A percentile compares a stretch with the other conserved stretches of the same genome.
These are phyloP conservation scores for Apis florea DNA, from an alignment of 1,140 invertebrate genomes.

Conservation along the genomic window DNA sequence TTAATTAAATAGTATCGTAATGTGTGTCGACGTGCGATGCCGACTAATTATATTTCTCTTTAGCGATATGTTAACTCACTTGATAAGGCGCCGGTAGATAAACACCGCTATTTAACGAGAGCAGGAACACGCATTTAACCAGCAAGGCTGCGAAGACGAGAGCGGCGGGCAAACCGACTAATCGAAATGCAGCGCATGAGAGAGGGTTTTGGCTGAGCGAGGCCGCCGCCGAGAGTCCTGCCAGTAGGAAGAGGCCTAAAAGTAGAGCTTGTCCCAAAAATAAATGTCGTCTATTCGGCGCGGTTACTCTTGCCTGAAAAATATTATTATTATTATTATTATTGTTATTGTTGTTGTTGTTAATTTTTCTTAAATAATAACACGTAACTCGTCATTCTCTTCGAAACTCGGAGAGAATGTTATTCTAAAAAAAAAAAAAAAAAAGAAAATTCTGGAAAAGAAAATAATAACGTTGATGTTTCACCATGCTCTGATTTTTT, in stretches of 20 bases:
- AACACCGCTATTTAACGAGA: conserved; percentile 94
- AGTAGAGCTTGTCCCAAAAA: conserved; percentile 95
- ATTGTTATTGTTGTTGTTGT: conserved; percentile 28
- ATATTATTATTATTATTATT: background rate
- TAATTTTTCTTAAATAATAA: no score
- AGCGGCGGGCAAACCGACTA: conserved; percentile 92
- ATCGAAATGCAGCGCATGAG: conserved; percentile 91
- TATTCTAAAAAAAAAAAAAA: no score
- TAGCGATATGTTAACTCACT: conserved; percentile 66
- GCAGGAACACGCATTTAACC: conserved; percentile 96
- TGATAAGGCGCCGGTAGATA: conserved; percentile 96
- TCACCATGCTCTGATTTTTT: no score
- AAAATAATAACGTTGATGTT: no score
- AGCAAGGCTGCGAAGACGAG: conserved; percentile 95
- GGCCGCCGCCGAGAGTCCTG: conserved; percentile 89
- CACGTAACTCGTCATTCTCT: no score
- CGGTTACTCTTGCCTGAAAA: conserved; percentile 86
- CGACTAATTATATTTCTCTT: no score
- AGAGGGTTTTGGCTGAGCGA: conserved; percentile 89
- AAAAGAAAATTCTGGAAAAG: no score
- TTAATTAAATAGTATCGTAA: no score
- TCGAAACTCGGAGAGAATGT: no score
- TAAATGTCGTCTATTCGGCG: conserved; percentile 90
- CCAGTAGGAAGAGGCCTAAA: conserved; percentile 91
- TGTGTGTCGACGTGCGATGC: no score